Evolutionary conservation across 2,888 invertebrate species (phyloP).

Genomic region (Perizoma flavofasciatum): DNA sequence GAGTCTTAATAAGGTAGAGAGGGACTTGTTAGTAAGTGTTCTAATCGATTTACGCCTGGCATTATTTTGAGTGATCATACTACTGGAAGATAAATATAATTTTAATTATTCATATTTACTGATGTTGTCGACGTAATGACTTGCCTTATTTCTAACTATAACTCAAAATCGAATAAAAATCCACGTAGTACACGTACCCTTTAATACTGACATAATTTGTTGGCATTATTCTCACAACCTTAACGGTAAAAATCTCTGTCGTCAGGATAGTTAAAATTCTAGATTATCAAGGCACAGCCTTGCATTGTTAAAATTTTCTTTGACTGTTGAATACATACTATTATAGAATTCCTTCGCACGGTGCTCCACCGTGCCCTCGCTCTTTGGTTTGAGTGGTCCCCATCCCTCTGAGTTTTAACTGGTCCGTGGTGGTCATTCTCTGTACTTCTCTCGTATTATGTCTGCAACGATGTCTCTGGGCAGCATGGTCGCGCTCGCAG

Average conservation of each 20-base stretch:
- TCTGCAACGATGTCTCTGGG: slow-evolving; percentile 76
- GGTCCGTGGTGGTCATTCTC: slow-evolving; percentile 32
- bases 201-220: slow-evolving; percentile 4
- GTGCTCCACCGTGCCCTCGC: no score
- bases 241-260: slow-evolving; percentile 10
- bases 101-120: no score
- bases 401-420: no score
- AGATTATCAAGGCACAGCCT: slow-evolving; percentile 4
- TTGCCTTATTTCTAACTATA: no score
- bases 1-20: no score
- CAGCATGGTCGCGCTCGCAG: slow-evolving; percentile 75
- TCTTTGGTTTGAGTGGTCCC: no score
- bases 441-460: slow-evolving; percentile 73
- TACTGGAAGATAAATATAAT: no score
- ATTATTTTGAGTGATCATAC: no score
- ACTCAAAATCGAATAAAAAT: no score
- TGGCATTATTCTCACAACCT: slow-evolving; percentile 9
- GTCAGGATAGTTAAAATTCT: slow-evolving; percentile 1
- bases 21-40: no score
- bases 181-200: slow-evolving; percentile 1
- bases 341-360: neutral
- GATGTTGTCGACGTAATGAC: no score
- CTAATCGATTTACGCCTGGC: no score
- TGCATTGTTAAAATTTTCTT: slow-evolving; percentile 2
- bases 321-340: slow-evolving; percentile 12